Evolutionary conservation across 2,113 vertebrate genomes (phyloP).

Genomic region (Ailuropoda melanoleuca): DNA sequence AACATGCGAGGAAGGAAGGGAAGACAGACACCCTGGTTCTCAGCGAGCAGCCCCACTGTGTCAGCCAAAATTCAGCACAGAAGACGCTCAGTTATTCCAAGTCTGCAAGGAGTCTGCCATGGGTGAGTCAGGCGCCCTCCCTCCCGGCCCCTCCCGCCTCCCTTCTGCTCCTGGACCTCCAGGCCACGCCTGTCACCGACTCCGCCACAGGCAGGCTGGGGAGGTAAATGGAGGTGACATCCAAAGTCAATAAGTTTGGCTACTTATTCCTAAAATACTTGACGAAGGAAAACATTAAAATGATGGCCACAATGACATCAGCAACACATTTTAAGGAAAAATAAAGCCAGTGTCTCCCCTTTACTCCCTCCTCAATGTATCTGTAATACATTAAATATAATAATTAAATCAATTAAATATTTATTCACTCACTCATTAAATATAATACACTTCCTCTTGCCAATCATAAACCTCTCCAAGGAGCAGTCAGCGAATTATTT

Average conservation of each 20-base stretch:
- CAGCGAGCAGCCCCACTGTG: background rate
- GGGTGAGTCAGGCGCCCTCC: background rate
- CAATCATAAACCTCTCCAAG: background rate
- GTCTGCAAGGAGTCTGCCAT: slow-evolving; percentile 13
- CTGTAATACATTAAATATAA: background rate
- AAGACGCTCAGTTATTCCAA: background rate
- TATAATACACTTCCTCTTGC: background rate
- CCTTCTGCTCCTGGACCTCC: slow-evolving; percentile 9
- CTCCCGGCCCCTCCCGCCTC: background rate
- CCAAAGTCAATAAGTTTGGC: background rate
- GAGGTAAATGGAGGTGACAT: background rate
- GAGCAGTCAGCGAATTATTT: background rate
- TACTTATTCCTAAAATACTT: background rate
- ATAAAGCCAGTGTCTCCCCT: background rate
- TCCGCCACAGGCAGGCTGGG: background rate
- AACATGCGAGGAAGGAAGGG: background rate
- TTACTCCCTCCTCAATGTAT: background rate
- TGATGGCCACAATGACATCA: background rate
- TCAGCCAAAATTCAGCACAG: background rate
- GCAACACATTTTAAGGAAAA: background rate
- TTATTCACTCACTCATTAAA: background rate
- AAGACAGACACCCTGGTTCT: slow-evolving; percentile 21
- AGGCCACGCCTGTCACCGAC: background rate
- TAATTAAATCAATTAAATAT: background rate
- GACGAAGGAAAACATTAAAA: background rate